phyloP scores from a whole-genome alignment of 1,140 invertebrate genomes.

The Magallana ariakensis region DNA sequence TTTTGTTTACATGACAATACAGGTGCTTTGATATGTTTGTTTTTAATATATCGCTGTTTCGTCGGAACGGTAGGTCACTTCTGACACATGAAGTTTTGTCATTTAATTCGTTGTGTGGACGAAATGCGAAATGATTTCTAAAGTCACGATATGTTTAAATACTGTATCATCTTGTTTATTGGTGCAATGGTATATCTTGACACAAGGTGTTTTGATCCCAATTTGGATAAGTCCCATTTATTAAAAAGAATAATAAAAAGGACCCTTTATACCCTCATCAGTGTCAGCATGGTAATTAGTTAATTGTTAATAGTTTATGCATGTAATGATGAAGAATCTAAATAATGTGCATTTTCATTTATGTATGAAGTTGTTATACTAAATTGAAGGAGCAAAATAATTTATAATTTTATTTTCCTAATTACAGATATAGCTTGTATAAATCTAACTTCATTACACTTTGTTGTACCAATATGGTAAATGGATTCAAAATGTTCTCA shows the following conservation, averaged over 20 bases:
- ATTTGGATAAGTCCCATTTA: constrained; percentile 5
- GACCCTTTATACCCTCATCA: neutral
- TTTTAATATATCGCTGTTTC: neutral
- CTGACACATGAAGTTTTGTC: neutral
- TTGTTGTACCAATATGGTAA: no score
- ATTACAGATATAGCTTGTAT: no score
- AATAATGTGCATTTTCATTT: no score
- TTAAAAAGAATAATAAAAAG: neutral
- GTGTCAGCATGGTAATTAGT: neutral
- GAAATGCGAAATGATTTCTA: neutral
- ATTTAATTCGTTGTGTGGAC: neutral
- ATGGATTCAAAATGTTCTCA: no score
- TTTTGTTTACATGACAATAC: constrained; percentile 28
- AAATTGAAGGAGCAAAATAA: no score
- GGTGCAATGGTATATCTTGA: neutral
- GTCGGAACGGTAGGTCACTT: neutral
- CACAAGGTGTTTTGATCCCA: neutral
- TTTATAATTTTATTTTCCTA: no score
- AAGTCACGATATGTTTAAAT: constrained; percentile 13
- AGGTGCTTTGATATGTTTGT: constrained; percentile 24
- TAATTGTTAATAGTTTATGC: neutral
- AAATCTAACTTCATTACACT: no score
- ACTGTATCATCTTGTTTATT: neutral
- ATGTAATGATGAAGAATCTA: no score
- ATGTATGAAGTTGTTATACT: no score